Evolutionary conservation across 92 coral and sea anemone genomes (phyloP).

Genomic region (Epizoanthus ramosus): DNA sequence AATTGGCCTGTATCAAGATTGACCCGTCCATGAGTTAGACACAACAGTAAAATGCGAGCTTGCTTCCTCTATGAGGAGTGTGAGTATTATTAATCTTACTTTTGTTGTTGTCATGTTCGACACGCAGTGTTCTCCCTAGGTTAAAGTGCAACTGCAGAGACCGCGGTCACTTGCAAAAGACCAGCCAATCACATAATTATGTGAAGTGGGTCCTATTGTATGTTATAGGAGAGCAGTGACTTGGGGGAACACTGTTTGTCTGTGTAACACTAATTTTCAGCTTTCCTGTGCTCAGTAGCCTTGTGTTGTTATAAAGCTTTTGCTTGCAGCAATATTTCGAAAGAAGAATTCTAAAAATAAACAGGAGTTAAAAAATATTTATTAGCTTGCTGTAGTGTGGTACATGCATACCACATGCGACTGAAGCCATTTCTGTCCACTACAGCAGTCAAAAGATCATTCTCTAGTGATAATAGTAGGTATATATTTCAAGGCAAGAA

Average conservation of each 20-base stretch:
- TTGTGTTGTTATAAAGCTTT: neutral
- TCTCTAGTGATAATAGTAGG: too few relatives aligned
- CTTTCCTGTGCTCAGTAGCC: neutral
- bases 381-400: too few relatives aligned
- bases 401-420: too few relatives aligned
- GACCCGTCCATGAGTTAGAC: conserved; percentile 19
- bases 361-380: too few relatives aligned
- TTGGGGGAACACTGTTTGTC: conserved; percentile 10
- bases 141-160: neutral
- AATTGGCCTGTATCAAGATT: conserved; percentile 33
- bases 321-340: neutral
- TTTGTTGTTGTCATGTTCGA: conserved; percentile 27
- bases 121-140: neutral
- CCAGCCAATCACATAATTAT: too few relatives aligned
- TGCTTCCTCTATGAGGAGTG: conserved; percentile 73
- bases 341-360: neutral
- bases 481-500: too few relatives aligned
- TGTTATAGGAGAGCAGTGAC: neutral
- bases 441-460: too few relatives aligned
- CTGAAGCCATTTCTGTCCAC: too few relatives aligned
- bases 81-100: conserved; percentile 79
- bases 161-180: too few relatives aligned
- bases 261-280: neutral
- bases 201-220: too few relatives aligned
- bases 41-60: conserved; percentile 24